Evolutionary conservation across 1,140 invertebrate species (phyloP).

Genomic region (Solen grandis): DNA sequence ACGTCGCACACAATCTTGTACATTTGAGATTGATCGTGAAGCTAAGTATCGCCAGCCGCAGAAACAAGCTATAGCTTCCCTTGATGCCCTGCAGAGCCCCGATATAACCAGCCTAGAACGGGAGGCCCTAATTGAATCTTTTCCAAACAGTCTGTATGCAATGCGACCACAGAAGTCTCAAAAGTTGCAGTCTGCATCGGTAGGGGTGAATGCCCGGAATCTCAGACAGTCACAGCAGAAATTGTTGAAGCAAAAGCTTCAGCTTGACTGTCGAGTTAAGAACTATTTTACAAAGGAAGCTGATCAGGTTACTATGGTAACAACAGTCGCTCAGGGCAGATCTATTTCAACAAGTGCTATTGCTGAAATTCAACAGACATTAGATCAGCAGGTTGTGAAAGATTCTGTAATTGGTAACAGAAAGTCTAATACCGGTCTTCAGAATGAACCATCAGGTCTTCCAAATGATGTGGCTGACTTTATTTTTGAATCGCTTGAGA

Average conservation of each 20-base stretch:
- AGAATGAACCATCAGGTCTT: slow-evolving; percentile 29
- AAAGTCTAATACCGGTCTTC: background rate
- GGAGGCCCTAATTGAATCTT: slow-evolving; percentile 55
- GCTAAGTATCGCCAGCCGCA: slow-evolving; percentile 1
- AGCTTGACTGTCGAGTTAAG: slow-evolving; percentile 28
- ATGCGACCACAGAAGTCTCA: slow-evolving; percentile 25
- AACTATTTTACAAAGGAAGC: slow-evolving; percentile 7
- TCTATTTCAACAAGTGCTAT: background rate
- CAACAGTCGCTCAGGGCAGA: background rate
- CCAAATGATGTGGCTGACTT: slow-evolving; percentile 51
- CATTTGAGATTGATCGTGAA: slow-evolving; percentile 23
- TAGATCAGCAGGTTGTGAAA: background rate
- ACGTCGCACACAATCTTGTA: slow-evolving; percentile 46
- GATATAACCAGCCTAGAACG: slow-evolving; percentile 56
- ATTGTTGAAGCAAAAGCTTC: slow-evolving; percentile 18
- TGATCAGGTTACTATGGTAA: background rate
- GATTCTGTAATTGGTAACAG: slow-evolving; percentile 13
- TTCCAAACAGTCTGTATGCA: slow-evolving; percentile 26
- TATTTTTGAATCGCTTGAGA: slow-evolving; percentile 39
- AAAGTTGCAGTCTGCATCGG: slow-evolving; percentile 31
- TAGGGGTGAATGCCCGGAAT: slow-evolving; percentile 34
- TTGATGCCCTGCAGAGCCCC: slow-evolving; percentile 49
- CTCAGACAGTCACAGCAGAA: slow-evolving; percentile 41
- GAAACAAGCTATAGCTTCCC: background rate
- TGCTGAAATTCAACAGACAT: background rate